Percentiles rank a stretch among this genome's conserved stretches.
phyloP scores from a whole-genome alignment of 2,888 invertebrate species.

The Apamea sordens region DNA sequence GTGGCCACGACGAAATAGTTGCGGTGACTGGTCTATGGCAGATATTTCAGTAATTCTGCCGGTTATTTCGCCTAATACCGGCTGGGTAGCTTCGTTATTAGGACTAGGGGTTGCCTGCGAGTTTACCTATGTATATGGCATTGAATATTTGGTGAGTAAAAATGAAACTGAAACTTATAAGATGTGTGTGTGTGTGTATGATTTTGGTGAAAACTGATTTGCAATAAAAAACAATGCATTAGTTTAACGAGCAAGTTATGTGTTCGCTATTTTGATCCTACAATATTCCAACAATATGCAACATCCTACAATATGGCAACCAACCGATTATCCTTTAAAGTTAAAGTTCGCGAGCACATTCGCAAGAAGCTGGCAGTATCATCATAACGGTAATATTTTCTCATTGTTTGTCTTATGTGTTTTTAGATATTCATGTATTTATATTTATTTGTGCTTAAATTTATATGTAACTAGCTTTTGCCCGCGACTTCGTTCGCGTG shows the following conservation, averaged over 20 bases:
- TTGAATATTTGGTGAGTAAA: not conserved
- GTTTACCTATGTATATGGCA: not conserved
- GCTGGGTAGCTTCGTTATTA: conserved; percentile 35
- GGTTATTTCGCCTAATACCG: conserved; percentile 42
- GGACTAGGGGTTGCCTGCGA: not conserved
- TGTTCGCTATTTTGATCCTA: not conserved
- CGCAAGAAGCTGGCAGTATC: too few species aligned
- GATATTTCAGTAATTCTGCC: conserved; percentile 57
- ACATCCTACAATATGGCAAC: too few species aligned
- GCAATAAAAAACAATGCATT: not conserved
- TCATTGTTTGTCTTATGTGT: too few species aligned
- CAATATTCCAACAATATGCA: not conserved
- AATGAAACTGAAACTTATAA: not conserved
- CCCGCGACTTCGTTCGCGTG: too few species aligned
- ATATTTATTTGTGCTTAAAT: too few species aligned
- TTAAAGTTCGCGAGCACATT: too few species aligned
- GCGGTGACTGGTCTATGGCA: conserved; percentile 34
- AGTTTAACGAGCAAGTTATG: not conserved
- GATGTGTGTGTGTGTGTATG: not conserved
- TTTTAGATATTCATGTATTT: too few species aligned
- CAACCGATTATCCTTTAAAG: too few species aligned
- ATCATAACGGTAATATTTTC: too few species aligned
- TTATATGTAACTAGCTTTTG: too few species aligned
- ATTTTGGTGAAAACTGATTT: not conserved
- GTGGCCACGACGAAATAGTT: conserved; percentile 50